Evolutionary conservation across 2,113 vertebrate genomes (phyloP), one percentile per base, ranked within the genome.

Genomic region (Malurus alboscapulatus): DNA sequence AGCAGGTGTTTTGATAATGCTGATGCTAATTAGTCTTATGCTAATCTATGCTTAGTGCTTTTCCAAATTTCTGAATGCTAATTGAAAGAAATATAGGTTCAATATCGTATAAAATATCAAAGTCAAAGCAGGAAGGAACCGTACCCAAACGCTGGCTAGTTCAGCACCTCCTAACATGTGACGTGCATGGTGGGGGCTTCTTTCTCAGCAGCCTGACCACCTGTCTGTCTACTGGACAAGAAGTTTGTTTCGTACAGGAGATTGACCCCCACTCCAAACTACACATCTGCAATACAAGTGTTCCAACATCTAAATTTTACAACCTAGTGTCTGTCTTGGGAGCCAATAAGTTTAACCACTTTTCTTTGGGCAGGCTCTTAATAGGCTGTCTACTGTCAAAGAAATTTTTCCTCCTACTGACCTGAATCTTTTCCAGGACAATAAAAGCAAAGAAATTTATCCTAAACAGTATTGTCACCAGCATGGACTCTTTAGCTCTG

Each of bases 81-180:
- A 29, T 58, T 75, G 42, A 62, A 87, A 84, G 17, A 34, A 84
- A 67, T 50, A 34, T 4, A 67, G 30, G 15, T 20, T 74, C 34
- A 77, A 34, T 14, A 25, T 13, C 2, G 7, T 53, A 68, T 20
- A 44, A 88, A 38, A 29, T 25, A 57, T 21, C 7, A 5, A 63
- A 68, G 4, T 48, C 24, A 44, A 36, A 61, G 45, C 27, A 63
- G 21, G 18, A 53, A 80, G 40, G 65, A 77, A 11, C 10, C 0
- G 0, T 32, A 40, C 40, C 13, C 2, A 3, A 48, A 14, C 1
- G 1, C 6, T 32, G 11, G 4, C 25, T 50, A 54, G 61, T 18
- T 53, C 3, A 7, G 17, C 18, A 69, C 18, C 11, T 61, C 17
- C 34, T 50, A 78, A 59, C 9, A 25, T 2, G 76, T 25, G 32